Evolutionary conservation across 1,140 invertebrate genomes (phyloP), one percentile per base, ranked within the genome.

Genomic region (Chironomus striatipennis): DNA sequence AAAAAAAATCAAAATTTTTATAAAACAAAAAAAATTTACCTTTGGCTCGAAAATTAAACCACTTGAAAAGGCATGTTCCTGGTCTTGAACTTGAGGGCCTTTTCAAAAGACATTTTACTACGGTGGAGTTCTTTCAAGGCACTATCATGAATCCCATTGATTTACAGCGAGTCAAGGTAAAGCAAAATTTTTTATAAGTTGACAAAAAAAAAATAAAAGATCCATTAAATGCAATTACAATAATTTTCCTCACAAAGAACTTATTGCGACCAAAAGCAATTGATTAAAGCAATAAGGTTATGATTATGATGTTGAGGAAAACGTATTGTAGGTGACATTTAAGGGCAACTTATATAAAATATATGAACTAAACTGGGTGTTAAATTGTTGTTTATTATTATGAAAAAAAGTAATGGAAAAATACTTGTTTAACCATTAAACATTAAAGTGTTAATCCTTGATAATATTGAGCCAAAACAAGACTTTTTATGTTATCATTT

Each of bases 141-240:
- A 97, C 95, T 86, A 98, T 98, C 84, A 99, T 99, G 97, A 98
- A 98, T 88, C 95, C 96, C 83, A 97, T 98, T 87, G 97, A 99
- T 87, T 91, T 99, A 76, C 95, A 98, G 86, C 90, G 97, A 88
- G 96, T 98, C 79, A 98, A 98, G 93, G 96, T 99, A 91, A 93
- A 87, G 85, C 77, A 81, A n/a, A 34, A 34, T 34, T 80, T 78
- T 80, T 77, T 67, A 57, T 12, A 12, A n/a, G 47, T 57, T 57
- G n/a, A 18, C 65, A 70, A 18, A 70, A 70, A 70, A 70, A 18
- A 8, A 18, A 5, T 10, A 18, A 18, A 17, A 70, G 18, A 18
- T n/a, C 47, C 47, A 57, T 57, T 18, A 70, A 70, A 70, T 70
- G 17, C 65, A 70, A 20, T 70, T 70, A 21, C 65, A 70, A 70